phyloP scores from a whole-genome alignment of 2,797 vertebrate genomes.

The Pantherophis vulpinus region DNA sequence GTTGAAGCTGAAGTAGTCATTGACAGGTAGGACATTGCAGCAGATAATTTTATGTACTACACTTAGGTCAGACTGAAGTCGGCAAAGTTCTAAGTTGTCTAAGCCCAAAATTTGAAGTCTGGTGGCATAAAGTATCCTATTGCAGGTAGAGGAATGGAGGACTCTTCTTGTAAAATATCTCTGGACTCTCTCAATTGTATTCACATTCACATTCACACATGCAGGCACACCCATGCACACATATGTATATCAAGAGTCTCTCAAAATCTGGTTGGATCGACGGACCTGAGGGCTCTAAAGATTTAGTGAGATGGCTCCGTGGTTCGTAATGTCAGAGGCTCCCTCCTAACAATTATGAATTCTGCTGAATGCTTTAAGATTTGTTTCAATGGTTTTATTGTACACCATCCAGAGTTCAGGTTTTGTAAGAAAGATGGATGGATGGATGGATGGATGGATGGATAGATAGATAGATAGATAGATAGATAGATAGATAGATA shows the following conservation, averaged over 20 bases:
- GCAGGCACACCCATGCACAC: not conserved
- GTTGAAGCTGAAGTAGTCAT: too few species aligned
- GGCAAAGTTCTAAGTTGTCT: fast-evolving
- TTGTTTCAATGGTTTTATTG: not conserved
- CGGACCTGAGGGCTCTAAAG: not conserved
- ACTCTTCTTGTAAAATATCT: too few species aligned
- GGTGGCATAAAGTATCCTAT: too few species aligned
- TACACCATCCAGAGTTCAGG: not conserved
- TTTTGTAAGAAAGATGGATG: not conserved
- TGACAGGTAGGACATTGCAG: too few species aligned
- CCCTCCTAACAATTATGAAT: not conserved
- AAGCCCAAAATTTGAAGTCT: too few species aligned
- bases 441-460: not conserved
- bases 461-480: too few species aligned
- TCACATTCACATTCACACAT: not conserved
- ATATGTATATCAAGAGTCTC: too few species aligned
- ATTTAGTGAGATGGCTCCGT: not conserved
- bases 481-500: not conserved
- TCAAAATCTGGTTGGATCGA: not conserved
- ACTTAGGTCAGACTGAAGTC: too few species aligned
- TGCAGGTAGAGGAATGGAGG: too few species aligned
- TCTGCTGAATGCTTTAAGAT: not conserved
- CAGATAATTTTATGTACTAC: too few species aligned
- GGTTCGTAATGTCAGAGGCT: not conserved
- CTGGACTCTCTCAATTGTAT: too few species aligned